Conservation (phyloP, 2,113 vertebrate species). For the Harpagus bidentatus region DNA sequence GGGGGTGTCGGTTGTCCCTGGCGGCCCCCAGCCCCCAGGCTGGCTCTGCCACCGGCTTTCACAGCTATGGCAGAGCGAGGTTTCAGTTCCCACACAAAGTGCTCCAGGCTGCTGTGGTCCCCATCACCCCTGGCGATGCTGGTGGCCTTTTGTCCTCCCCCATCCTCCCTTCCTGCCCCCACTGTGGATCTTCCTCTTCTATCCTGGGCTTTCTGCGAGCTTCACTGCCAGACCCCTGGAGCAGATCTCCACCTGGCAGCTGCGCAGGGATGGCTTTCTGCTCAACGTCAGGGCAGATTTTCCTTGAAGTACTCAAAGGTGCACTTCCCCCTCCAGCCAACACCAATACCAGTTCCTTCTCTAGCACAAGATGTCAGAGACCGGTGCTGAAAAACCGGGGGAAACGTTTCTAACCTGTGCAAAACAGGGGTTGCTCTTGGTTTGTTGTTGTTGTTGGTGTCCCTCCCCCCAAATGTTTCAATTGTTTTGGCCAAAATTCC, state of each 20-base stretch:
- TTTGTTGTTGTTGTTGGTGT: neutral
- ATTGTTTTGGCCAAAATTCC: neutral
- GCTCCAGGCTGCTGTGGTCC: rapidly evolving
- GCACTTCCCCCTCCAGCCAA: neutral
- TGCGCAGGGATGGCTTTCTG: neutral
- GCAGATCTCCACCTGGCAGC: neutral
- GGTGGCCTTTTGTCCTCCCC: neutral
- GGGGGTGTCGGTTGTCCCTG: too few relatives aligned
- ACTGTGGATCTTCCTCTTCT: neutral
- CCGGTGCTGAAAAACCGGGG: neutral
- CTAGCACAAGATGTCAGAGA: too few relatives aligned
- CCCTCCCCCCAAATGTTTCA: rapidly evolving
- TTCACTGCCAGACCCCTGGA: rapidly evolving
- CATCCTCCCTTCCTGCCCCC: neutral
- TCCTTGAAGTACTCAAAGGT: neutral
- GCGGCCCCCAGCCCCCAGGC: neutral
- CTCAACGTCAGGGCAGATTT: neutral
- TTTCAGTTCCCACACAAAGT: neutral
- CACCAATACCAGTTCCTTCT: neutral
- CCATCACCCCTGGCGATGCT: neutral
- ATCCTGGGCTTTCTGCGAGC: neutral
- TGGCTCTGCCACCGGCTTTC: neutral
- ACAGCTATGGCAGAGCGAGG: neutral
- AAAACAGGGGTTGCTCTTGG: neutral
- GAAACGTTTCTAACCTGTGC: neutral